Evolutionary conservation across 64 coral and sea anemone genomes (phyloP).

Genomic region (Trachythela sp.): DNA sequence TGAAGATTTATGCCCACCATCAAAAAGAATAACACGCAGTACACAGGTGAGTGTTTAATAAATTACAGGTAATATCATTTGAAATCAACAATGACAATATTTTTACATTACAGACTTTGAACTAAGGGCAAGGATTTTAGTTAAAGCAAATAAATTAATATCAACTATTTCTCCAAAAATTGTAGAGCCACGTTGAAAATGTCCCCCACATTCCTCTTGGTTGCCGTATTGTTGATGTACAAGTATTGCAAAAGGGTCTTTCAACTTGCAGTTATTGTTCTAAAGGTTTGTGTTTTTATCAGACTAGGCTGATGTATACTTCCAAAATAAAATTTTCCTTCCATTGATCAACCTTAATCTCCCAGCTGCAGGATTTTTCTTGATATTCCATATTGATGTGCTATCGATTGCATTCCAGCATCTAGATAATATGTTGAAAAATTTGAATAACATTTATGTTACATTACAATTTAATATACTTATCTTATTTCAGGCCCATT

Average conservation of each 20-base stretch:
- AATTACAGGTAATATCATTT: background rate
- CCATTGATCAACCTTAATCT: too few species aligned
- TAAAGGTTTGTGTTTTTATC: background rate
- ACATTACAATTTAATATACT: background rate
- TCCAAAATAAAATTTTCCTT: too few species aligned
- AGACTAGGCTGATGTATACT: too few species aligned
- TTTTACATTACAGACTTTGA: background rate
- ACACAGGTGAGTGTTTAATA: background rate
- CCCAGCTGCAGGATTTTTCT: too few species aligned
- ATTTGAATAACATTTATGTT: background rate
- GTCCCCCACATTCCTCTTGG: background rate
- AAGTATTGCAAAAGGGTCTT: background rate
- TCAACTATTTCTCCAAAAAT: too few species aligned
- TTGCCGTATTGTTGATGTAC: background rate
- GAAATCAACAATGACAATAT: background rate
- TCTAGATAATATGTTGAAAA: too few species aligned
- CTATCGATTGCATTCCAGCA: too few species aligned
- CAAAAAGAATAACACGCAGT: background rate
- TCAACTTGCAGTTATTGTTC: background rate
- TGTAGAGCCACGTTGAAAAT: background rate
- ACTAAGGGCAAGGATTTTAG: too few species aligned
- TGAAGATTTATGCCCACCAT: too few species aligned
- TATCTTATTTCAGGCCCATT: background rate
- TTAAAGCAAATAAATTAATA: too few species aligned
- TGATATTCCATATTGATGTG: too few species aligned